Base-by-base conservation (phyloP, 2,797 vertebrate genomes). In the Takifugu ocellatus region DNA sequence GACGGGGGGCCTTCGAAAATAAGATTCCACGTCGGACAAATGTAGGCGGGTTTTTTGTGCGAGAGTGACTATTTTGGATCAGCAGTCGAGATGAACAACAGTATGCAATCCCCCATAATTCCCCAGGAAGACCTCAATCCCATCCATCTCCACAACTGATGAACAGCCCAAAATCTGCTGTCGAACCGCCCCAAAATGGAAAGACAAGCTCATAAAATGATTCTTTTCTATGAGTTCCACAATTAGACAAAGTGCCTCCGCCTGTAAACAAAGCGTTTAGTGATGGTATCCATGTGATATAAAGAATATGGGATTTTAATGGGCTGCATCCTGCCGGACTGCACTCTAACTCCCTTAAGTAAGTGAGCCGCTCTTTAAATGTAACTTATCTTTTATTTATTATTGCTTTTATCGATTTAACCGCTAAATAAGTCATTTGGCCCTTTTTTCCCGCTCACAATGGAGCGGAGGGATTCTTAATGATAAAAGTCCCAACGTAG, bases 191-290 rank as follows among this genome's bases (percentile, higher is more conserved):
- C 33, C 6, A 33, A 10, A 33, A 33, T 33, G 33, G 9, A 33
- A 1, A 33, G 33, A 33, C 12, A 33, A 33, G 27, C 33, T 33
- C 2, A 33, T 33, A 33, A 33, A 33, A 9, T 33, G 8, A 5
- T 33, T 10, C 2, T 33, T 7, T 33, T 33, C 8, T 7, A 33
- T 10, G 33, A 33, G 10, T 53, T 36, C 56, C 3, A 25, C 24
- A 9, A 76, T 63, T 68, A 83, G 79, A 80, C 78, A 54, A 80
- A 72, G 47, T 66, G 73, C 17, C 43, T 67, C 51, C 49, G 65
- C 63, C 42, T 48, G 61, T n/a, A 11, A 33, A 42, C 60, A 70
- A 54, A 59, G 55, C 64, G 77, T 77, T 74, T 63, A 21, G 61
- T 63, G 39, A 39, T 3, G 48, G 45, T 2, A 6, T 51, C 29